Evolutionary conservation across 2,888 invertebrate species (phyloP).

Genomic region (Chaetogeoica ovagalla): DNA sequence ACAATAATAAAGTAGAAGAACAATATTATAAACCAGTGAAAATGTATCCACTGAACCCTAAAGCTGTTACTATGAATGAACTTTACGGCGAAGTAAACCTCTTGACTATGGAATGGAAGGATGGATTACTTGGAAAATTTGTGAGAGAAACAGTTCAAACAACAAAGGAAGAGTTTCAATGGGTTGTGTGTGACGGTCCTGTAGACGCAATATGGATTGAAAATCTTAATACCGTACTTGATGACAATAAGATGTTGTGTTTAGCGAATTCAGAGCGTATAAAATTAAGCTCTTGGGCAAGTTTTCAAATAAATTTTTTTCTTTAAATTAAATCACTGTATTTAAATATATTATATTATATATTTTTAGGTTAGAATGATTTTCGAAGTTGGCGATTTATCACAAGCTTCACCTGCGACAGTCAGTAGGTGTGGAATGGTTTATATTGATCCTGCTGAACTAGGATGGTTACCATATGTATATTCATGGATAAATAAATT

Average conservation of each 20-base stretch:
- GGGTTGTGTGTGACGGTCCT: slow-evolving; percentile 95
- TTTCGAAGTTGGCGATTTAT: slow-evolving; percentile 94
- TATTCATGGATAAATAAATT: slow-evolving; percentile 35
- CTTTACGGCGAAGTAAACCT: slow-evolving; percentile 93
- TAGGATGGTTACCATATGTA: slow-evolving; percentile 72
- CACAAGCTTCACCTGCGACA: slow-evolving; percentile 88
- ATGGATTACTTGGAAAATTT: slow-evolving; percentile 82
- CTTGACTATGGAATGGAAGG: slow-evolving; percentile 92
- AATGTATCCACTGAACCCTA: slow-evolving; percentile 85
- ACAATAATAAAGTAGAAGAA: slow-evolving; percentile 66
- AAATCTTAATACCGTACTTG: slow-evolving; percentile 93
- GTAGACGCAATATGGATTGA: slow-evolving; percentile 97
- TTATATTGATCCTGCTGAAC: slow-evolving; percentile 84
- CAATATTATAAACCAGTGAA: slow-evolving; percentile 70
- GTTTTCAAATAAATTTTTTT: slow-evolving; percentile 57
- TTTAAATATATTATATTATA: neutral
- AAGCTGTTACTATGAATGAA: slow-evolving; percentile 93
- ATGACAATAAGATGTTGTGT: slow-evolving; percentile 94
- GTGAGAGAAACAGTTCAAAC: slow-evolving; percentile 67
- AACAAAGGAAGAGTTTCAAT: slow-evolving; percentile 77
- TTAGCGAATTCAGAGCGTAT: slow-evolving; percentile 82
- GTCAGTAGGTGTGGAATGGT: slow-evolving; percentile 80
- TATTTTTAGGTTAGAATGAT: slow-evolving; percentile 63
- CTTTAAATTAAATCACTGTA: neutral
- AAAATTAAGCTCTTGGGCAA: slow-evolving; percentile 88